Base-by-base conservation (phyloP, 2,113 vertebrate genomes). In the Petroica traversi region DNA sequence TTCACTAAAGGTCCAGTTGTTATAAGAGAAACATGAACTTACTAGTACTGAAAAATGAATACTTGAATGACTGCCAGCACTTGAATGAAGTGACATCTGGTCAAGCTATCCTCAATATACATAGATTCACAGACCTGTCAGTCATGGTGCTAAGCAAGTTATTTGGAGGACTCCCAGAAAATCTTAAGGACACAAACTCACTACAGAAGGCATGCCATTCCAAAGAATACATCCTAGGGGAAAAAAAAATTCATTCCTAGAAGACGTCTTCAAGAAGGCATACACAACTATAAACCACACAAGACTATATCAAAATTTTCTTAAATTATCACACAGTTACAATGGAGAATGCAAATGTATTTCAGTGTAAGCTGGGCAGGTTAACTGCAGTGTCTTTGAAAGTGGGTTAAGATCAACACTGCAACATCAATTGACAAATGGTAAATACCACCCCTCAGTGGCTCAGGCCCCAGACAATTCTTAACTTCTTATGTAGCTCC, bases 41-140 rank as follows among this genome's bases (percentile, higher is more conserved):
- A 51, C 34, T 45, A 33, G 55, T 77, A 84, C 28, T 55, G 64
- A 83, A 88, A 94, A 93, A 83, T 34, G 51, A 62, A 62, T 38
- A 31, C 49, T 83, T 86, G 55, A 59, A 51, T 57, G 43, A 77
- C 57, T 91, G 80, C 76, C 72, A 90, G 75, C 52, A 78, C 74
- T 67, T 55, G 72, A 83, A 86, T 67, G 72, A 95, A 86, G 68
- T 28, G 69, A 66, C 87, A 92, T 85, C 82, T 94, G 82, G 91
- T 59, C 68, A 91, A 83, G 59, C 55, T 74, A n/a, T 71, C 76
- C 54, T 85, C 68, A 63, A 10, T 29, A 48, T 14, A 77, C 18
- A 77, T 0, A 84, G 51, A 80, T 59, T 83, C 38, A 88, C 17
- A 84, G 57, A 74, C 55, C 72, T 59, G 63, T 31, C 63, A 74